Evolutionary conservation across 2,113 vertebrate species (phyloP).

Genomic region (Ploceus nigricollis): DNA sequence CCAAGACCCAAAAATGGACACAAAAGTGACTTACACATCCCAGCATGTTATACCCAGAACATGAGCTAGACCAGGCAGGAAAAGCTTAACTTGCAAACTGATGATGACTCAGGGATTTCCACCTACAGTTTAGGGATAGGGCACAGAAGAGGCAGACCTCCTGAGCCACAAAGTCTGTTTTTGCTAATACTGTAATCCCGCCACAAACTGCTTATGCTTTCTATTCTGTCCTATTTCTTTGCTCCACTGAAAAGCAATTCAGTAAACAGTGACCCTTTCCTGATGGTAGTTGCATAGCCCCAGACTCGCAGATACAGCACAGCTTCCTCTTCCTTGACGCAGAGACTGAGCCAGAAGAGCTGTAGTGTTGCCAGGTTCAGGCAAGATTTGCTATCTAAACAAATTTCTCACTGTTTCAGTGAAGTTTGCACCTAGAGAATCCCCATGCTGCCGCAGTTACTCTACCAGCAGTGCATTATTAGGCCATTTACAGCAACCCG

Average conservation of each 20-base stretch:
- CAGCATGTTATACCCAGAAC: neutral
- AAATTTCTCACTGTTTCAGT: neutral
- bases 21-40: neutral
- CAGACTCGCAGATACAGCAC: neutral
- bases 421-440: neutral
- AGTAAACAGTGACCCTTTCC: neutral
- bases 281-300: neutral
- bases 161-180: neutral
- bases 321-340: neutral
- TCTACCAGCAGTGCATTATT: neutral
- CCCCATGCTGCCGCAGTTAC: neutral
- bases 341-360: neutral
- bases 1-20: neutral
- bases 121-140: neutral
- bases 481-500: neutral
- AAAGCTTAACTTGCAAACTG: neutral
- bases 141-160: neutral
- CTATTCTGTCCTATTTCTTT: neutral
- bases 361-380: neutral
- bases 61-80: neutral
- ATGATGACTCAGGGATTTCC: neutral
- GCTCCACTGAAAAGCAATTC: neutral
- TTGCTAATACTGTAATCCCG: neutral
- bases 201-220: neutral
- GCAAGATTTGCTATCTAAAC: neutral